Evolutionary conservation across 37 sponge, comb jelly and placozoan species (phyloP).

Genomic region (Ianthella basta): DNA sequence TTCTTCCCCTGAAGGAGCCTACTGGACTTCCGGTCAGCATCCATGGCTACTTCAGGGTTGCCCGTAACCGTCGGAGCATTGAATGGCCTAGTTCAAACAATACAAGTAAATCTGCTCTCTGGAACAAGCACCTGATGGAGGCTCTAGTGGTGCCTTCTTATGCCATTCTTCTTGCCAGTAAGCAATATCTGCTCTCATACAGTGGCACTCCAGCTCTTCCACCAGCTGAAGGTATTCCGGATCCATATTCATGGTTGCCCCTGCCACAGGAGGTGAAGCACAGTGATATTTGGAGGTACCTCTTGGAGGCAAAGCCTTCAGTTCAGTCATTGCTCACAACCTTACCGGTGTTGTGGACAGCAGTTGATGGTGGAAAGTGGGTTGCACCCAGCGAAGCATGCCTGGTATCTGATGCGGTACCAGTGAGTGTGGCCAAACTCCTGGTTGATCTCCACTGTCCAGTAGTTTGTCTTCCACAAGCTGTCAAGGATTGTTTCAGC

Average conservation of each 20-base stretch:
- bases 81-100: conserved; percentile 77
- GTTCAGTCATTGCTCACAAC: not conserved
- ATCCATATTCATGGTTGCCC: conserved; percentile 62
- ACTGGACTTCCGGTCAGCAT: conserved; percentile 67
- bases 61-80: conserved; percentile 67
- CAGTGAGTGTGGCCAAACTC: conserved; percentile 12
- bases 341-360: conserved; percentile 43
- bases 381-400: conserved; percentile 33
- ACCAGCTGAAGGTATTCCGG: conserved; percentile 6
- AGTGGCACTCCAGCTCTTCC: conserved; percentile 4
- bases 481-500: not conserved
- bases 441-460: conserved; percentile 7
- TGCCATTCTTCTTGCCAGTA: conserved; percentile 44
- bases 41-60: conserved; percentile 82
- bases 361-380: conserved; percentile 58
- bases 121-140: conserved; percentile 61
- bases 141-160: conserved; percentile 43
- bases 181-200: conserved; percentile 26
- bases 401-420: conserved; percentile 28
- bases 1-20: conserved; percentile 70
- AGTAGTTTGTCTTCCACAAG: conserved; percentile 41
- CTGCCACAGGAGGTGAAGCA: conserved; percentile 33
- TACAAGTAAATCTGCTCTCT: conserved; percentile 57
- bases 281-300: conserved; percentile 28
- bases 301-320: conserved; percentile 17